Conservation (phyloP, 2,797 vertebrate species). For the Leucoraja ocellata region DNA sequence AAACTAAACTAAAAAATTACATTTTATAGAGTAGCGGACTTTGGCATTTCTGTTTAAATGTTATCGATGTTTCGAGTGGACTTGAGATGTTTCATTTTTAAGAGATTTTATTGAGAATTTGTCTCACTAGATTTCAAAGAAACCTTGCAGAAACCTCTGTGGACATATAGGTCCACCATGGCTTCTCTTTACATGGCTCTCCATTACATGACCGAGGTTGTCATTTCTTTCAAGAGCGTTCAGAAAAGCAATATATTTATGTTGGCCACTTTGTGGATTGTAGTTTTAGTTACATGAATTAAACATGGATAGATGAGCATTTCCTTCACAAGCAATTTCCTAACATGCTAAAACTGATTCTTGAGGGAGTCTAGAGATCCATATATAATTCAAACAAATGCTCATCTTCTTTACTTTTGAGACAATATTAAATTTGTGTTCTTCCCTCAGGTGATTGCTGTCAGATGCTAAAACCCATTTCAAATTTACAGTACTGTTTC, state of each 20-base stretch:
- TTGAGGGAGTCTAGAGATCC: neutral
- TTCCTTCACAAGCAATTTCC: neutral
- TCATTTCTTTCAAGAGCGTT: neutral
- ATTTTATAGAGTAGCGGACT: neutral
- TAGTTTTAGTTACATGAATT: conserved; percentile 9
- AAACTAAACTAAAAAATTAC: too few relatives aligned
- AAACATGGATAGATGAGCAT: neutral
- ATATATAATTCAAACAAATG: neutral
- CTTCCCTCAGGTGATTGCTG: neutral
- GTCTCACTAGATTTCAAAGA: neutral
- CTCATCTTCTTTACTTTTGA: neutral
- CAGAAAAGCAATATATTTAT: neutral
- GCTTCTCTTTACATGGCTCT: neutral
- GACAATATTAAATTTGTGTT: neutral
- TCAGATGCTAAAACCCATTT: neutral
- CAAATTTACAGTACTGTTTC: neutral
- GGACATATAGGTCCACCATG: too few relatives aligned
- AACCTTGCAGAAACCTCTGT: neutral
- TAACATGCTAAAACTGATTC: neutral
- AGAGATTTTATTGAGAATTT: neutral
- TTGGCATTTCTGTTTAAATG: neutral
- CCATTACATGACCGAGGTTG: neutral
- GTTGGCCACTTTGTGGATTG: neutral
- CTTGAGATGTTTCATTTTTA: neutral
- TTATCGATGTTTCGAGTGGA: neutral